A percentile compares a stretch with the other conserved stretches of the same genome.
phyloP scores from a whole-genome alignment of 2,888 invertebrate genomes.

The Pecten maximus region DNA sequence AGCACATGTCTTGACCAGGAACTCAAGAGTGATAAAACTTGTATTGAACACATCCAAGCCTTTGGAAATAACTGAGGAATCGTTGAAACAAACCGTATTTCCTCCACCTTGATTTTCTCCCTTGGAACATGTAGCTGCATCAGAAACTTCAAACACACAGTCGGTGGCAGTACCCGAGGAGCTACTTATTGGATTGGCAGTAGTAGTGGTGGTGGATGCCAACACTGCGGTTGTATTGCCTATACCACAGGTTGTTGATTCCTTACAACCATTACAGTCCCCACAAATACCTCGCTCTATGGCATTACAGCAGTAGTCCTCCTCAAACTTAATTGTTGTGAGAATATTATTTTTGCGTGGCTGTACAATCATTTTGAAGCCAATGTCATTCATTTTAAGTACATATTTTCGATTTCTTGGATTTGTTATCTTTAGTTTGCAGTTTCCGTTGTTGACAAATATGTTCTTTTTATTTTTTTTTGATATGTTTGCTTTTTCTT shows the following conservation, averaged over 20 bases:
- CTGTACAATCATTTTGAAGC: neutral
- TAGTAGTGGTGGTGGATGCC: constrained; percentile 42
- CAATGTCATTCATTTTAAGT: neutral
- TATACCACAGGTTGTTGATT: constrained; percentile 37
- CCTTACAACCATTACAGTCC: constrained; percentile 38
- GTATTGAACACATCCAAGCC: constrained; percentile 44
- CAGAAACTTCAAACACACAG: constrained; percentile 20
- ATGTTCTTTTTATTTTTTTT: neutral
- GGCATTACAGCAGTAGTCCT: constrained; percentile 52
- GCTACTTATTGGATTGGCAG: neutral
- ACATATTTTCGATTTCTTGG: neutral
- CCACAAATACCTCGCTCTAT: constrained; percentile 56
- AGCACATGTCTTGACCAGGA: constrained; percentile 59
- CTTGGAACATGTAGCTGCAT: neutral
- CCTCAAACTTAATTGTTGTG: constrained; percentile 41
- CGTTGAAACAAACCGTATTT: constrained; percentile 56
- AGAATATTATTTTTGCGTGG: constrained; percentile 9
- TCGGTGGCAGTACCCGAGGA: neutral
- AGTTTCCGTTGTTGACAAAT: constrained; percentile 2
- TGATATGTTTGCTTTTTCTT: neutral
- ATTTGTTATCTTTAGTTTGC: neutral
- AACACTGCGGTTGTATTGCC: neutral
- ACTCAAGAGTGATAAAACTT: constrained; percentile 56
- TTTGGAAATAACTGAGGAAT: constrained; percentile 56
- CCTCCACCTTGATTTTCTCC: constrained; percentile 49